These are phyloP conservation scores for Callipepla squamata DNA, from an alignment of 2,113 vertebrate genomes.

Conservation along the genomic window DNA sequence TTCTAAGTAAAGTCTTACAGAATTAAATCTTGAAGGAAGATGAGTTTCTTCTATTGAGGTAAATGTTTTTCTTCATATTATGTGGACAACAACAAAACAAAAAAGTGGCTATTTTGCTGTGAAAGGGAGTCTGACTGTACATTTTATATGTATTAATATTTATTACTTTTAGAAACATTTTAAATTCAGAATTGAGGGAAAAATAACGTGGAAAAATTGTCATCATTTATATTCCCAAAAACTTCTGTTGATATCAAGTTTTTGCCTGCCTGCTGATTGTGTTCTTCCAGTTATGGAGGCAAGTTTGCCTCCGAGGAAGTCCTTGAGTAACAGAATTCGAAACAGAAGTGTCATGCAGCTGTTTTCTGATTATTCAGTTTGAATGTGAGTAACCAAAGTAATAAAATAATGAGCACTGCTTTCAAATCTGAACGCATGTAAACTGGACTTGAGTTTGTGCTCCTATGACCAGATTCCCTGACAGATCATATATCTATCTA, in stretches of 20 bases:
- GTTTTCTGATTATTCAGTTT: conserved; percentile 44
- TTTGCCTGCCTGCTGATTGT: not conserved
- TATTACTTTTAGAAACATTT: conserved; percentile 67
- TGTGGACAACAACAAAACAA: conserved; percentile 22
- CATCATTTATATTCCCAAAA: conserved; percentile 50
- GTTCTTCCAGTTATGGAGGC: not conserved
- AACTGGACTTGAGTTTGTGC: not conserved
- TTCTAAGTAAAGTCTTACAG: conserved; percentile 48
- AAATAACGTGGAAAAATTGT: conserved; percentile 50
- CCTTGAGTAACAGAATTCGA: conserved; percentile 39
- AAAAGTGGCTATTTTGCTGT: conserved; percentile 48
- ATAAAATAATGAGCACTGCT: conserved; percentile 2
- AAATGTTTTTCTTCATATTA: conserved; percentile 49
- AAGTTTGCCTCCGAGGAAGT: conserved; percentile 14
- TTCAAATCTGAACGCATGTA: not conserved
- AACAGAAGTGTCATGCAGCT: conserved; percentile 25
- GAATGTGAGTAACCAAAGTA: conserved; percentile 41
- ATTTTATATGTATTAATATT: conserved; percentile 60
- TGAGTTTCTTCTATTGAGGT: conserved; percentile 2
- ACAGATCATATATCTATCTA: not conserved
- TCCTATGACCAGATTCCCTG: not conserved
- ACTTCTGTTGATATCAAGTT: conserved; percentile 52
- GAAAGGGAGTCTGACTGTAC: conserved; percentile 38
- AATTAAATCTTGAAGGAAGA: not conserved
- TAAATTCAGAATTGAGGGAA: conserved; percentile 52